Evolutionary conservation across 2,797 vertebrate species (phyloP).

Genomic region (Chloroceryle inda): DNA sequence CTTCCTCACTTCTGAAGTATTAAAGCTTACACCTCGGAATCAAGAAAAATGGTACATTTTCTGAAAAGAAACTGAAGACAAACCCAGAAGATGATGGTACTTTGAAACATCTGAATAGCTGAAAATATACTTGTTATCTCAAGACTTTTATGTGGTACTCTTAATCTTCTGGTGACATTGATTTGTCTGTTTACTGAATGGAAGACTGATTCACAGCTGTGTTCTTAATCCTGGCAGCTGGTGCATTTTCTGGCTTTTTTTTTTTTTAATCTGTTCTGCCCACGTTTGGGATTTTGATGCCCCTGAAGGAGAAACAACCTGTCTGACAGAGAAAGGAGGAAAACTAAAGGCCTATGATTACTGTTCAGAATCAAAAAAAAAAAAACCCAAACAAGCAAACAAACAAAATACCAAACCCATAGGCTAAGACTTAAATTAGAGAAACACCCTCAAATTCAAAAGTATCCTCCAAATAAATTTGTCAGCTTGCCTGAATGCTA

Average conservation of each 20-base stretch:
- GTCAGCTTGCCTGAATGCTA: neutral
- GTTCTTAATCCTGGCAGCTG: slow-evolving; percentile 39
- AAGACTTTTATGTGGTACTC: neutral
- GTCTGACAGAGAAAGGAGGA: neutral
- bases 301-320: neutral
- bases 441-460: neutral
- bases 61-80: neutral
- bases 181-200: neutral
- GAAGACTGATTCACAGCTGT: slow-evolving; percentile 43
- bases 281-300: neutral
- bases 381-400: too few species aligned
- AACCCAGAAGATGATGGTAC: neutral
- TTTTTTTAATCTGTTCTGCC: neutral
- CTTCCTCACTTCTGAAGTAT: neutral
- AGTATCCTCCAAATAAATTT: neutral
- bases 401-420: too few species aligned
- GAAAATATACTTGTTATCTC: slow-evolving; percentile 12
- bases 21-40: neutral
- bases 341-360: neutral
- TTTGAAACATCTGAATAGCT: slow-evolving; percentile 25
- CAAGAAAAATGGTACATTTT: neutral
- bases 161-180: neutral
- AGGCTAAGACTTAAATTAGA: neutral
- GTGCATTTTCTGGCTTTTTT: neutral
- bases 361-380: neutral